A percentile compares a stretch with the other conserved stretches of the same genome.
These are phyloP conservation scores for Trachymyrmex septentrionalis DNA, from an alignment of 1,140 invertebrate species.

Conservation along the genomic window DNA sequence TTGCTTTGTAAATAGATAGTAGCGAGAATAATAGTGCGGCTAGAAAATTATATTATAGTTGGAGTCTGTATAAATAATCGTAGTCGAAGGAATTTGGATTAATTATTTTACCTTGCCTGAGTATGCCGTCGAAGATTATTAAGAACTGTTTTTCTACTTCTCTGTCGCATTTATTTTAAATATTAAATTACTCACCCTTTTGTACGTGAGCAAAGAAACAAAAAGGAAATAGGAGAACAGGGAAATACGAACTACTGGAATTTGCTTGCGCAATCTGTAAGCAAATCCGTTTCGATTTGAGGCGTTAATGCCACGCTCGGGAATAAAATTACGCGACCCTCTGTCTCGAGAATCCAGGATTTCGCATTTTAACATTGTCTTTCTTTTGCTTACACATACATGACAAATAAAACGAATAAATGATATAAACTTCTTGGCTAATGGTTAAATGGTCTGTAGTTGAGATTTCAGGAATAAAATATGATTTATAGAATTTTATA, in stretches of 20 bases:
- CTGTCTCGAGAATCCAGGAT: slow-evolving; percentile 26
- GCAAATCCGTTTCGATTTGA: slow-evolving; percentile 54
- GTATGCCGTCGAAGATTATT: neutral
- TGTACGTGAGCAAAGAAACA: slow-evolving; percentile 33
- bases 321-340: slow-evolving; percentile 26
- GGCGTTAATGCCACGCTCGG: slow-evolving; percentile 47
- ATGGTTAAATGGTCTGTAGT: neutral
- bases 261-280: slow-evolving; percentile 53
- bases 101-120: neutral
- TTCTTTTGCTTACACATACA: neutral
- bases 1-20: no score
- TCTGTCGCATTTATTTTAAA: slow-evolving; percentile 46
- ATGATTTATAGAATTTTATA: neutral
- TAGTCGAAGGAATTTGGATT: slow-evolving; percentile 13
- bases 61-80: neutral
- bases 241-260: slow-evolving; percentile 45
- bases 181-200: slow-evolving; percentile 63
- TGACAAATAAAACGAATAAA: neutral
- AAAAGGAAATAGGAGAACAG: neutral
- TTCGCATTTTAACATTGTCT: neutral
- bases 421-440: neutral
- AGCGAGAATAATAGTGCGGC: no score
- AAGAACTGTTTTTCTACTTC: slow-evolving; percentile 9
- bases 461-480: neutral
- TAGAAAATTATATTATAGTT: neutral